Percentiles rank a stretch among this genome's conserved stretches.
Evolutionary conservation across 2,113 vertebrate species (phyloP).

Genomic region (Gracilinanus agilis): DNA sequence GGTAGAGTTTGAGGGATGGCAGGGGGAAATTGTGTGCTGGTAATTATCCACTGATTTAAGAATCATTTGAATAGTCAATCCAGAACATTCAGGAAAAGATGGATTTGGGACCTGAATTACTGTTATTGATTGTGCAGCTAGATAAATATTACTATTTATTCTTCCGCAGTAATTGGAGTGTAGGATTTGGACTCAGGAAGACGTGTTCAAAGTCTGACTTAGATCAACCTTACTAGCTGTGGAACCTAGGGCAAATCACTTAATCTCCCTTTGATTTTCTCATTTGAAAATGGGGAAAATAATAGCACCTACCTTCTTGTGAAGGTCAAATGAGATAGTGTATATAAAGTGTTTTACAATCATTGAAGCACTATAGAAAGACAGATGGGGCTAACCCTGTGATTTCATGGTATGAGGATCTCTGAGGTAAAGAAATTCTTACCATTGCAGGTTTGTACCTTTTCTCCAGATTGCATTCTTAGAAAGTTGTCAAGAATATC

Average conservation of each 20-base stretch:
- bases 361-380: background rate
- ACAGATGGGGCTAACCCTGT: background rate
- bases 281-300: background rate
- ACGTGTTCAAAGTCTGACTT: background rate
- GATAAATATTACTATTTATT: background rate
- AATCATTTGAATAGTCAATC: background rate
- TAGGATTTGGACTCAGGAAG: background rate
- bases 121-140: conserved; percentile 44
- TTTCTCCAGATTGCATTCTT: background rate
- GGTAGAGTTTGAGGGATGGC: background rate
- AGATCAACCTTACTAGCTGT: background rate
- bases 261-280: background rate
- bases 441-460: background rate
- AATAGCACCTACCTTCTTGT: background rate
- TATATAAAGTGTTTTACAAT: background rate
- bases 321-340: background rate
- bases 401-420: background rate
- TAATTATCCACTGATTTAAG: conserved; percentile 47
- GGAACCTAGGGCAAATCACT: background rate
- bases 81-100: conserved; percentile 32
- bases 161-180: background rate
- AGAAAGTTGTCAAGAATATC: background rate
- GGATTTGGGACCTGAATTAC: conserved; percentile 28
- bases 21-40: conserved; percentile 2
- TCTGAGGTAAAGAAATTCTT: background rate